A percentile compares a stretch with the other conserved stretches of the same genome.
Evolutionary conservation across 2,797 vertebrate genomes (phyloP).

Genomic region (Psittacula derbiana): DNA sequence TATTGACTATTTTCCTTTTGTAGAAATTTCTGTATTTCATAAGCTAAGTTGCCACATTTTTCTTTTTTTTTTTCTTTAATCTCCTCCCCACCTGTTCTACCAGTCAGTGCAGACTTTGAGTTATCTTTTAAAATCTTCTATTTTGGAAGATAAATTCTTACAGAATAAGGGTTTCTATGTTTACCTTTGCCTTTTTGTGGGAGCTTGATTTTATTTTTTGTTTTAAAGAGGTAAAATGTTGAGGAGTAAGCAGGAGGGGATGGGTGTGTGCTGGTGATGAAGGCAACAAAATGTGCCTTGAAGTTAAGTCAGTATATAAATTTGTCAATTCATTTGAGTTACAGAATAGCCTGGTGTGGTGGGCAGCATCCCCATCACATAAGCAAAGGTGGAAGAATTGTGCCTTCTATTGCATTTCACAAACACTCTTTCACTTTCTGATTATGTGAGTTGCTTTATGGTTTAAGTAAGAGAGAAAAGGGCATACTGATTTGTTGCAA

Average conservation of each 20-base stretch:
- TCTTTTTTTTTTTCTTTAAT: not conserved
- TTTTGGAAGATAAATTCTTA: not conserved
- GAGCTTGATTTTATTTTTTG: not conserved
- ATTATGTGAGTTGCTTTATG: conserved; percentile 4
- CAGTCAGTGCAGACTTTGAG: not conserved
- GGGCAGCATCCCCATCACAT: not conserved
- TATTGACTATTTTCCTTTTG: not conserved
- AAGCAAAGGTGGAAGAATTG: not conserved
- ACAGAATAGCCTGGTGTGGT: not conserved
- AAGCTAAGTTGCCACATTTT: not conserved
- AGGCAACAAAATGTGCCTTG: not conserved
- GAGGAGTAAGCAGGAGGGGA: not conserved
- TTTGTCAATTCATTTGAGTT: not conserved
- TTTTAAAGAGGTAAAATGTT: not conserved
- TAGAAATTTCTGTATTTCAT: not conserved
- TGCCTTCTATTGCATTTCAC: not conserved
- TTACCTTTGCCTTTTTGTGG: not conserved
- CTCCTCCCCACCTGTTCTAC: not conserved
- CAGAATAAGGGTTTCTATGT: not conserved
- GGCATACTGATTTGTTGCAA: conserved; percentile 30
- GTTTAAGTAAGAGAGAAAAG: conserved; percentile 44
- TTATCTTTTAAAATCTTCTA: not conserved
- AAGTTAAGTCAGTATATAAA: not conserved
- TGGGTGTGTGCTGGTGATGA: not conserved
- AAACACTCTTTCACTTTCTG: not conserved